A percentile compares a stretch with the other conserved stretches of the same genome.
These are phyloP conservation scores for Nephotettix cincticeps DNA, from an alignment of 1,140 invertebrate species.

Conservation along the genomic window DNA sequence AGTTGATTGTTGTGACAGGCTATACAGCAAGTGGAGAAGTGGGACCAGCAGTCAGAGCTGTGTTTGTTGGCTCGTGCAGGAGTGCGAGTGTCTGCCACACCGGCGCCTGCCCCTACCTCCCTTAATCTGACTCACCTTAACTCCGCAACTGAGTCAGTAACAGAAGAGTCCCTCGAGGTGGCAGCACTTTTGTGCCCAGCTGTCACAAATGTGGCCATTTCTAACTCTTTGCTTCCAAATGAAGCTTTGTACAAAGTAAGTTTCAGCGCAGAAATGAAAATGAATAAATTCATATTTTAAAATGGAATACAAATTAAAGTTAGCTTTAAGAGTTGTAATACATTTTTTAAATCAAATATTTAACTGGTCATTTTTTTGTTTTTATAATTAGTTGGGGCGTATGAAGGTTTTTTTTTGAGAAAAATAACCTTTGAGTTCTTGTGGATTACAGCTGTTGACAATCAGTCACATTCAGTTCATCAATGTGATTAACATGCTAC, in stretches of 20 bases:
- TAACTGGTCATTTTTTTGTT: too few species aligned
- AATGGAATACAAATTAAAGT: too few species aligned
- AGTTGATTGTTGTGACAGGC: constrained; percentile 16
- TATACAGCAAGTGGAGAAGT: constrained; percentile 21
- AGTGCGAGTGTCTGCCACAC: constrained; percentile 21
- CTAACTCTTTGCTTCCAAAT: constrained; percentile 43
- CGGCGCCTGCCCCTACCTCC: neutral
- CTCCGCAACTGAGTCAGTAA: constrained; percentile 38
- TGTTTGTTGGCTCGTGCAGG: constrained; percentile 27
- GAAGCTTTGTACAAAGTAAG: constrained; percentile 42
- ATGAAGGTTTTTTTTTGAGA: too few species aligned
- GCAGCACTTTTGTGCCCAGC: constrained; percentile 41
- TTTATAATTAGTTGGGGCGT: too few species aligned
- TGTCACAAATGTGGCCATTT: constrained; percentile 36
- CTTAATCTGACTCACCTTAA: constrained; percentile 27
- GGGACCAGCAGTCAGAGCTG: constrained; percentile 26
- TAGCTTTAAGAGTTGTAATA: too few species aligned
- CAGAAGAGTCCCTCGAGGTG: constrained; percentile 38
- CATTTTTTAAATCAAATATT: too few species aligned
- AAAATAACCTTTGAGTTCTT: too few species aligned
- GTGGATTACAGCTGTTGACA: too few species aligned
- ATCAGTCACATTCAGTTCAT: too few species aligned
- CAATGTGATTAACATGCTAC: too few species aligned
- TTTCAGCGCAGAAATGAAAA: too few species aligned
- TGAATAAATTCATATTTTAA: too few species aligned